Percentiles rank a stretch among this genome's conserved stretches.
Evolutionary conservation across 2,797 vertebrate genomes (phyloP).

Genomic region (Peromyscus eremicus): DNA sequence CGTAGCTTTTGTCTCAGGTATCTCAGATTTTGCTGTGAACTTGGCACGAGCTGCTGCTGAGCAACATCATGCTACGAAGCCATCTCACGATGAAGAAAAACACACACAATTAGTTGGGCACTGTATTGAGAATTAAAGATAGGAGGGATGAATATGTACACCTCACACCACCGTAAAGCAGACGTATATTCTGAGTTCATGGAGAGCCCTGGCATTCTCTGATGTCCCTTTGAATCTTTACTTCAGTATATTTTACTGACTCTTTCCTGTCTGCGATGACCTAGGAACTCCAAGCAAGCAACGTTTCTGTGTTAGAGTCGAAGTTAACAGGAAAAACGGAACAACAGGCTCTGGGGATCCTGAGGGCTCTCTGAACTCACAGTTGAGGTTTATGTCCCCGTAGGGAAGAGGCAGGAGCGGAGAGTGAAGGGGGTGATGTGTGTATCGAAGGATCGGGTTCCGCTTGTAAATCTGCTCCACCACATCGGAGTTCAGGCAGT

Average conservation of each 20-base stretch:
- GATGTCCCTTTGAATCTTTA: background rate
- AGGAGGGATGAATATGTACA: background rate
- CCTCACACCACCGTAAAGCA: background rate
- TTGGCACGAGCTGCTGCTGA: fast-evolving
- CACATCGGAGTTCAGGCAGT: constrained; percentile 96
- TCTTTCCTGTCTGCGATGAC: background rate
- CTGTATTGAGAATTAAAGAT: background rate
- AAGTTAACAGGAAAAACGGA: background rate
- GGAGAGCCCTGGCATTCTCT: background rate
- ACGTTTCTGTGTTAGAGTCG: fast-evolving
- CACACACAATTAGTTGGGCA: background rate
- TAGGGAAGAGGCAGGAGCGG: constrained; percentile 97
- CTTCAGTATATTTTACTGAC: background rate
- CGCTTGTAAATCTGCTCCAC: constrained; percentile 98
- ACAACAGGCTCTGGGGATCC: fast-evolving
- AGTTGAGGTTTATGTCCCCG: constrained; percentile 94
- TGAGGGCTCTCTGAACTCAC: constrained; percentile 86
- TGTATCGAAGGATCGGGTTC: constrained; percentile 98
- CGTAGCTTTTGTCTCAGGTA: fast-evolving
- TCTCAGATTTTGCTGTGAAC: fast-evolving
- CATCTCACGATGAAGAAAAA: background rate
- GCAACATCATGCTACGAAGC: background rate
- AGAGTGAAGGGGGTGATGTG: constrained; percentile 95
- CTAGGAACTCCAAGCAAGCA: background rate
- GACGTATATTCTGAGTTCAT: fast-evolving